Evolutionary conservation across 1,140 invertebrate genomes (phyloP), one percentile per base, ranked within the genome.

Genomic region (Pectinophora gossypiella): DNA sequence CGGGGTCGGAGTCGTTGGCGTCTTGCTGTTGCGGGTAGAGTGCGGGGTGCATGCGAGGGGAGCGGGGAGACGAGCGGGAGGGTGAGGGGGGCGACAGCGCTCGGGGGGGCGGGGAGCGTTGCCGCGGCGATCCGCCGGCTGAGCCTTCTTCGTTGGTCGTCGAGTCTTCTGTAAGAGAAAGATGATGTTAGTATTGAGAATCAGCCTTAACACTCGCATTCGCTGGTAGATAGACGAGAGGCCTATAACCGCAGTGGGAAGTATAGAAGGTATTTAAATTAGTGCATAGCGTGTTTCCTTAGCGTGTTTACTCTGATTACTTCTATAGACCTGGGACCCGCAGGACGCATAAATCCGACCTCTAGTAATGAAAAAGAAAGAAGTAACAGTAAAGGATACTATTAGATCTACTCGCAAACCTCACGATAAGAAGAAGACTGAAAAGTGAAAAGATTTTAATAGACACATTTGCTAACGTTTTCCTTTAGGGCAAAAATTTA

Each of bases 141-240:
- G 92, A 90, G 61, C 88, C 89, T 48, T 92, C 91, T 47, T 91
- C 91, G 68, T 91, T 91, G 19, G 91, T 93, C 22, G 88, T 91
- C 27, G 91, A 93, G 59, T 91, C 92, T 70, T 92, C 92, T 94
- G 90, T 45, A 91, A 91, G 82, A 74, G 85, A 66, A 9, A 32
- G 6, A 32, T 2, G 7, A 32, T 32, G 27, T 32, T 32, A 32
- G 27, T 12, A n/a, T n/a, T n/a, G n/a, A n/a, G n/a, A n/a, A n/a
- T n/a, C n/a, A n/a, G n/a, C n/a, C n/a, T n/a, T n/a, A n/a, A n/a
- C n/a, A n/a, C n/a, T n/a, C n/a, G n/a, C n/a, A n/a, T n/a, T n/a
- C n/a, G n/a, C n/a, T n/a, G n/a, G n/a, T n/a, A n/a, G n/a, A n/a
- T 38, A 10, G 40, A 15, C 50, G 4, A 21, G 50, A 5, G 13